Base-by-base conservation (phyloP, 2,888 invertebrate species). In the Epirrhoe alternata region DNA sequence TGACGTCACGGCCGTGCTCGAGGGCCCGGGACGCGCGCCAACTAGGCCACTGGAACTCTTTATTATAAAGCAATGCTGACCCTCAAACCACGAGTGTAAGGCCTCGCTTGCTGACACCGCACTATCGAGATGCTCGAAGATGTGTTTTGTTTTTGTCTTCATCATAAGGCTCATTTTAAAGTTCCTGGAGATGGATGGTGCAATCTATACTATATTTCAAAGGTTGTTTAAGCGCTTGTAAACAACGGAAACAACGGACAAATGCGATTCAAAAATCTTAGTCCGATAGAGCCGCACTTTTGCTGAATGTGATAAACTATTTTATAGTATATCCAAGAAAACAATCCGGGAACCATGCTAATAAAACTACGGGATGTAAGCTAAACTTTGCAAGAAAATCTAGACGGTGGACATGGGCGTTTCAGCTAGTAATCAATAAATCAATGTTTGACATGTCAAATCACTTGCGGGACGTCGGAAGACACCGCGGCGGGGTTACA, bases 41-140 rank as follows among this genome's bases (percentile, higher is more conserved):
- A 88, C 85, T 87, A 84, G 86, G 86, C 84, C 87, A 87, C 82
- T 84, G 83, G 83, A 77, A 76, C 83, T 74, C 72, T 72, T 72
- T 70, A 72, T 74, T 72, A 74, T 71, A 72, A 74, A 72, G 66
- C 68, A 66, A 66, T 66, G 70, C 57, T 70, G 72, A 72, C 74
- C 74, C 72, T 72, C 70, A 72, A 69, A 70, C 68, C 50, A 57
- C 61, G 68, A 67, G 69, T 58, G 72, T 49, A 57, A 61, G 55
- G 45, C 42, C 42, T 54, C 69, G 59, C 24, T 24, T 24, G 71
- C 73, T 71, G 69, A 73, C 69, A 54, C 56, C 56, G 66, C 70
- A 42, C 56, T 69, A 65, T 64, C 61, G 67, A 69, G 42, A n/a
- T 33, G 55, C 31, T 53, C 0, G 0, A 45, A 31, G 31, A 16